Evolutionary conservation across 92 coral and sea anemone species (phyloP).

Genomic region (Pocillopora meandrina): DNA sequence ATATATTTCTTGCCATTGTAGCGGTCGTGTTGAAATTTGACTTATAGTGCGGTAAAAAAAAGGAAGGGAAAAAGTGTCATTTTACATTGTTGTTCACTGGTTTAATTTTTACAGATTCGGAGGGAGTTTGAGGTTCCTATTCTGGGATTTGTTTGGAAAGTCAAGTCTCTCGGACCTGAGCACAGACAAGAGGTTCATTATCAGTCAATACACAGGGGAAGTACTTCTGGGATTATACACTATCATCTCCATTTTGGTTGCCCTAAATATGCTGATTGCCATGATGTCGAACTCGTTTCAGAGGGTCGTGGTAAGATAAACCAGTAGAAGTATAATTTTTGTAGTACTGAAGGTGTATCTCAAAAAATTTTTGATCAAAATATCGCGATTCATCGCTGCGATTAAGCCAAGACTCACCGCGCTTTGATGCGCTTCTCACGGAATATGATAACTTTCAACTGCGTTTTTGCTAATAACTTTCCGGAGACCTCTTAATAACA

Average conservation of each 20-base stretch:
- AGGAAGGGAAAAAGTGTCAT: too few species aligned
- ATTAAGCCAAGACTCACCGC: too few species aligned
- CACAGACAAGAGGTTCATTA: constrained; percentile 56
- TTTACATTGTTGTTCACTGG: background rate
- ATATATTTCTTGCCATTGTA: too few species aligned
- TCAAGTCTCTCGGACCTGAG: constrained; percentile 65
- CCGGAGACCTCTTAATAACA: too few species aligned
- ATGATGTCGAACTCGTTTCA: constrained; percentile 95
- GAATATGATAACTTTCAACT: too few species aligned
- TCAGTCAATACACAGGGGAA: constrained; percentile 86
- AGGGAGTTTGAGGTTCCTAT: constrained; percentile 72
- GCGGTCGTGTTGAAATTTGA: too few species aligned
- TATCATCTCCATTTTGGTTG: constrained; percentile 78
- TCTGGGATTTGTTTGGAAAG: constrained; percentile 93
- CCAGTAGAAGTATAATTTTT: background rate
- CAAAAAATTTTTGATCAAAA: too few species aligned
- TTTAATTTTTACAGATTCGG: constrained; percentile 40
- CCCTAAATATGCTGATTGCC: constrained; percentile 93
- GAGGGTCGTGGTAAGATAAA: constrained; percentile 66
- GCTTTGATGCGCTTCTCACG: too few species aligned
- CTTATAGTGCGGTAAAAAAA: too few species aligned
- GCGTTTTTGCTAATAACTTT: too few species aligned
- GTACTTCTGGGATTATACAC: constrained; percentile 80
- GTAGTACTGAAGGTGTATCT: too few species aligned
- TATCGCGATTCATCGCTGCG: too few species aligned